Base-by-base conservation (phyloP, 2,888 invertebrate species). In the Hydraecia micacea region DNA sequence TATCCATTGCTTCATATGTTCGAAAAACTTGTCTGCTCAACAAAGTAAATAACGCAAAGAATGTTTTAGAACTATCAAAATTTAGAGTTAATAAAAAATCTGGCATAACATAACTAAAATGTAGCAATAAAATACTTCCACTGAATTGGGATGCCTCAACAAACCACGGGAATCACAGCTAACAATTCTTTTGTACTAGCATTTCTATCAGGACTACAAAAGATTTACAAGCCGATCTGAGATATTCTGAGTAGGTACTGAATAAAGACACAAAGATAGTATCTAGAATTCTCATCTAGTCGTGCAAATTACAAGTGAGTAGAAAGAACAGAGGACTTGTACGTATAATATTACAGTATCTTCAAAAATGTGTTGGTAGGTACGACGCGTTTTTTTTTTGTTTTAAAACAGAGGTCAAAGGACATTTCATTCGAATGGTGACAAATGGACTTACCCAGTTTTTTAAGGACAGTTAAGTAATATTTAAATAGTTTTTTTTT, bases 251-350 rank as follows among this genome's bases (percentile, higher is more conserved):
- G 79, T n/a, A n/a, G n/a, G n/a, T 66, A 63, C 68, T 46, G 60
- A 82, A 77, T 85, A 75, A 67, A 76, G n/a, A 78, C 52, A 78
- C 73, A 85, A 85, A 84, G 74, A 79, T 36, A 66, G 55, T 77
- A 70, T 84, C 79, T 68, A 42, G 69, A 79, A 76, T 75, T 75
- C 49, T 73, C 79, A 71, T 77, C 71, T 67, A 60, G 60, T 85
- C 68, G 74, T 67, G 70, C 58, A 85, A 85, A 85, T 85, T 85
- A 73, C 76, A 71, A 81, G 68, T 76, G 42, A 68, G 58, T 55
- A 55, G 36, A 69, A 49, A 63, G 71, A 75, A 71, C 60, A 73
- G 55, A 73, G 18, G 13, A 69, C 52, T 80, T 62, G 25, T 77
- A 72, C 32, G 21, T 67, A 71, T 68, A 72, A 63, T 21, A 78